Base-by-base conservation (phyloP, 2,797 vertebrate genomes). In the Pygocentrus nattereri region DNA sequence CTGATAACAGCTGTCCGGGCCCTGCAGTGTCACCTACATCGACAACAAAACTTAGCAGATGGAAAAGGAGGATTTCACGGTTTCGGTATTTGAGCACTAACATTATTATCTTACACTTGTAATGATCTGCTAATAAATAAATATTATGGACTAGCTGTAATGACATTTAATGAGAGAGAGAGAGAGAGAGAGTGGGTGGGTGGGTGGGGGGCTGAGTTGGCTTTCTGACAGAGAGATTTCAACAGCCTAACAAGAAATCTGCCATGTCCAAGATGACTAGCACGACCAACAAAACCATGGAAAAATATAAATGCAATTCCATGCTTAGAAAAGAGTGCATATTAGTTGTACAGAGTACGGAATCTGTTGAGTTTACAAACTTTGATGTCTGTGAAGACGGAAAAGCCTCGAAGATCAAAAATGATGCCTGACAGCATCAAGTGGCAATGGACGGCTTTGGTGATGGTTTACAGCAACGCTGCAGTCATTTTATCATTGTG, bases 1-100 rank as follows among this genome's bases (percentile, higher is more conserved):
- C 92, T 91, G 94, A 95, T 95, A 95, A 94, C 93, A 93, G 92
- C 92, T 92, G 92, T 88, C 89, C 90, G 85, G 92, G 8, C 47
- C 91, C 90, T 90, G 85, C 91, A 93, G 90, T 80, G 91, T 93
- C 93, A 92, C 91, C 91, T 92, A 88, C 79, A 85, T 88, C 90
- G 86, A 89, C 91, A 90, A 89, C 87, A 83, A 89, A 82, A 88
- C 75, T 75, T 82, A 59, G 38, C 62, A 69, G 82, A 73, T 67
- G 89, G 86, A 84, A 74, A 82, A 82, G 65, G 67, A 58, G 58
- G 5, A 56, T 83, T 85, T 79, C 79, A 81, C 74, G 74, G 50
- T 82, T 81, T 83, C 85, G 87, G 79, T 90, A 87, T 74, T 88
- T 76, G 75, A 74, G 92, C 89, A 91, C 87, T 72, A 90, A 89